Evolutionary conservation across 2,113 vertebrate species (phyloP).

Genomic region (Bettongia penicillata): DNA sequence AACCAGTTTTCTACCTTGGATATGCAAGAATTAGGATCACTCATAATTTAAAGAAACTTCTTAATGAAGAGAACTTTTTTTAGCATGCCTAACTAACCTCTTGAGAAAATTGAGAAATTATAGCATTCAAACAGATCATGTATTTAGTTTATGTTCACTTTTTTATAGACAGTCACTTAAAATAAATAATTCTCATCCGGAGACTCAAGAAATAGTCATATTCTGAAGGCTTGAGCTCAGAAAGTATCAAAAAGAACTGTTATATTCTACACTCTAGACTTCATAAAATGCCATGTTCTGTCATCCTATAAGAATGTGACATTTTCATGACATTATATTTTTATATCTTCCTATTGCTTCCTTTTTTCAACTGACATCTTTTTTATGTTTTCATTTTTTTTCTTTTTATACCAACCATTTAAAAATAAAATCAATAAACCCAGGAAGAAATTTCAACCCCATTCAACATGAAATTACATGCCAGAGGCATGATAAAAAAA

Average conservation of each 20-base stretch:
- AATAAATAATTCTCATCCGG: neutral
- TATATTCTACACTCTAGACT: slow-evolving; percentile 26
- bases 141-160: neutral
- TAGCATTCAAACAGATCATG: neutral
- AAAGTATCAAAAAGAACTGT: neutral
- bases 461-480: neutral
- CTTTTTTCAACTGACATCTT: neutral
- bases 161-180: slow-evolving; percentile 10
- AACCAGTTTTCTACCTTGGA: neutral
- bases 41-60: neutral
- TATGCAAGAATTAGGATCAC: neutral
- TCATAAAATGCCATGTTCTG: neutral
- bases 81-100: neutral
- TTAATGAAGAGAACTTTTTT: neutral
- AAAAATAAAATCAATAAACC: slow-evolving; percentile 9
- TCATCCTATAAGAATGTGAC: neutral
- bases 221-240: slow-evolving; percentile 1
- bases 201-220: neutral
- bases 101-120: slow-evolving; percentile 1
- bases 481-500: neutral
- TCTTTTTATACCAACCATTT: neutral
- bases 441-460: neutral
- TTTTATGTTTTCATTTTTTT: slow-evolving; percentile 12
- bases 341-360: neutral
- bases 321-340: neutral